A percentile compares a stretch with the other conserved stretches of the same genome.
Evolutionary conservation across 2,888 invertebrate species (phyloP).

Genomic region (Bugulina stolonifera): DNA sequence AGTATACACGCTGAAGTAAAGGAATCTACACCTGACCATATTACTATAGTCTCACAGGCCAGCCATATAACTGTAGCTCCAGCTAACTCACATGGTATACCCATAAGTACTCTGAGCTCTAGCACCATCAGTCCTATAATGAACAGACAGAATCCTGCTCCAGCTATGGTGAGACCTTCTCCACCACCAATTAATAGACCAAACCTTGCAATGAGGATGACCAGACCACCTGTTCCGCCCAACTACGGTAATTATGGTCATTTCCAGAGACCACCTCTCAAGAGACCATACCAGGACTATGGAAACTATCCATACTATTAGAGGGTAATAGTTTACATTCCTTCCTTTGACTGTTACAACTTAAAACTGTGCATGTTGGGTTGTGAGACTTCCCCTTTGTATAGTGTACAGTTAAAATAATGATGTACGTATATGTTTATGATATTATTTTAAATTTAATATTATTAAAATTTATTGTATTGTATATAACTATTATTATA

Average conservation of each 20-base stretch:
- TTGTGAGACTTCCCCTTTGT: too few relatives aligned
- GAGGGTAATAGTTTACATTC: too few relatives aligned
- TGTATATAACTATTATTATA: too few relatives aligned
- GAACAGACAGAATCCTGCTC: background rate
- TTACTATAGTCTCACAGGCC: background rate
- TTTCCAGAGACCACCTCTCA: background rate
- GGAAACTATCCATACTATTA: background rate
- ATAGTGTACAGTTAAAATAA: too few relatives aligned
- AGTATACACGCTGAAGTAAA: conserved; percentile 1
- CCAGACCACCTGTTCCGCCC: conserved; percentile 10
- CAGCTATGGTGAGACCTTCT: too few relatives aligned
- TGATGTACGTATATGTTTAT: too few relatives aligned
- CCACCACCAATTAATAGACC: too few relatives aligned
- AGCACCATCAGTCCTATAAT: conserved; percentile 10
- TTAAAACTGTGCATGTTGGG: too few relatives aligned
- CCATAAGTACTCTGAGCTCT: background rate
- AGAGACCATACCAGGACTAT: background rate
- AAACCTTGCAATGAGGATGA: too few relatives aligned
- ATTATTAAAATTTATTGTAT: too few relatives aligned
- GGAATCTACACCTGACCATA: background rate
- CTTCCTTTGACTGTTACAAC: too few relatives aligned
- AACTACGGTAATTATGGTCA: background rate
- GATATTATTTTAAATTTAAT: too few relatives aligned
- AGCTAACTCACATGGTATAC: background rate
- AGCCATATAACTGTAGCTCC: background rate